A percentile compares a stretch with the other conserved stretches of the same genome.
phyloP scores from a whole-genome alignment of 2,797 vertebrate genomes.

The Muraenolepis orangiensis region DNA sequence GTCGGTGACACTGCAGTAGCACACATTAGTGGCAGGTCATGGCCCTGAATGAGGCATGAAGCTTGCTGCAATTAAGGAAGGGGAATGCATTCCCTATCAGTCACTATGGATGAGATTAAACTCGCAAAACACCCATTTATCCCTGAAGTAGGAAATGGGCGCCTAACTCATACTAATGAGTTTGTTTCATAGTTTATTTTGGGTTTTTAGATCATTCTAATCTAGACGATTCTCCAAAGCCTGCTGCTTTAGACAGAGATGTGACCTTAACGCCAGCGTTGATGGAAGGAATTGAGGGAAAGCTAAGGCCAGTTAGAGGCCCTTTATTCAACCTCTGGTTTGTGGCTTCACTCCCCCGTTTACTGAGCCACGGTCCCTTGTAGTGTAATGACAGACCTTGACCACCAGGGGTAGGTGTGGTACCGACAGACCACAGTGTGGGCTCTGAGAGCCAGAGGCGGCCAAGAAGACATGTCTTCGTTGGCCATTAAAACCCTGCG shows the following conservation, averaged over 20 bases:
- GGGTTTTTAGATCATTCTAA: not conserved
- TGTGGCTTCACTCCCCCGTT: not conserved
- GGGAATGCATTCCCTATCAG: not conserved
- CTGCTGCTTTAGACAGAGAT: not conserved
- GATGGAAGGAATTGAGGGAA: not conserved
- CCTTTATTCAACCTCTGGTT: not conserved
- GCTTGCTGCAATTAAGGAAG: not conserved
- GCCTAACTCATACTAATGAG: not conserved
- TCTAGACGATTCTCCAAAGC: not conserved
- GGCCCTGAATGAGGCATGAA: not conserved
- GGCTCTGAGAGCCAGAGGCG: not conserved
- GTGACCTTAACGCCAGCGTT: not conserved
- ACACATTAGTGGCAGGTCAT: not conserved
- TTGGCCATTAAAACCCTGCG: constrained; percentile 50
- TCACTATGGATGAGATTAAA: not conserved
- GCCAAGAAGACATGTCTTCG: not conserved
- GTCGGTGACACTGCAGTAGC: not conserved
- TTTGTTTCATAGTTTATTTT: not conserved
- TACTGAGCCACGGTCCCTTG: not conserved
- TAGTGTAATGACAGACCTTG: constrained; percentile 2
- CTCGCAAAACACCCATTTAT: not conserved
- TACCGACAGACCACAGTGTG: not conserved
- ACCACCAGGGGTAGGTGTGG: constrained; percentile 59
- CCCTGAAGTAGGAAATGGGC: not conserved
- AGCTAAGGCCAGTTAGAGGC: not conserved